A percentile compares a stretch with the other conserved stretches of the same genome.
Conservation (phyloP, 2,888 invertebrate species). For the Plebejus melissa region DNA sequence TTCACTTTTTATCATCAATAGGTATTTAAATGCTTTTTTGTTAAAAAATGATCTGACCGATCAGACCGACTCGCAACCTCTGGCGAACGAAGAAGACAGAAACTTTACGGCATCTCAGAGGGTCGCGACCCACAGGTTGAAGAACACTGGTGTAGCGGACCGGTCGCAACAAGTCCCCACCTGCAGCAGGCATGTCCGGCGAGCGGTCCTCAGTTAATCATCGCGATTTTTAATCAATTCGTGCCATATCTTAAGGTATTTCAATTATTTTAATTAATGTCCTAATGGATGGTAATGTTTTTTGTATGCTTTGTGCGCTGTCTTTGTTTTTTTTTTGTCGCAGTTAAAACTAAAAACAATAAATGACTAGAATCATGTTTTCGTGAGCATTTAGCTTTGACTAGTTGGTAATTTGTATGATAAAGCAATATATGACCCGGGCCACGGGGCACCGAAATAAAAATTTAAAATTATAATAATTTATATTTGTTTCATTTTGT, state of each 20-base stretch:
- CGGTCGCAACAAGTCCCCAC: conserved; percentile 69
- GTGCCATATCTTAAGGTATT: conserved; percentile 21
- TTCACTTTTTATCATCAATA: too few species aligned
- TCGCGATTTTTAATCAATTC: conserved; percentile 34
- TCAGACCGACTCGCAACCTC: too few species aligned
- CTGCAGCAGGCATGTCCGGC: conserved; percentile 65
- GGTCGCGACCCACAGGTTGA: too few species aligned
- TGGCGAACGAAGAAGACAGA: too few species aligned
- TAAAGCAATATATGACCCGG: not conserved
- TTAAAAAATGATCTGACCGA: too few species aligned
- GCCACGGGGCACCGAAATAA: not conserved
- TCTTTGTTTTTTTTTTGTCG: not conserved
- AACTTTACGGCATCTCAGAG: too few species aligned
- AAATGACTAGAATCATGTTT: not conserved
- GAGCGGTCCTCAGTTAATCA: conserved; percentile 46
- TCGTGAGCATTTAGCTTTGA: not conserved
- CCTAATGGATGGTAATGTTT: conserved; percentile 13
- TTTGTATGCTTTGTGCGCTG: not conserved
- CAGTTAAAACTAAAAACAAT: not conserved
- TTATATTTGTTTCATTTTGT: too few species aligned
- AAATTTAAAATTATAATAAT: too few species aligned
- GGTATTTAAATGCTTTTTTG: too few species aligned
- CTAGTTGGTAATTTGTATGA: not conserved
- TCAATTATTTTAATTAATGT: conserved; percentile 26
- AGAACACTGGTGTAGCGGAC: conserved; percentile 39